Base-by-base conservation (phyloP, 1,140 invertebrate species). In the Drosophila saltans region DNA sequence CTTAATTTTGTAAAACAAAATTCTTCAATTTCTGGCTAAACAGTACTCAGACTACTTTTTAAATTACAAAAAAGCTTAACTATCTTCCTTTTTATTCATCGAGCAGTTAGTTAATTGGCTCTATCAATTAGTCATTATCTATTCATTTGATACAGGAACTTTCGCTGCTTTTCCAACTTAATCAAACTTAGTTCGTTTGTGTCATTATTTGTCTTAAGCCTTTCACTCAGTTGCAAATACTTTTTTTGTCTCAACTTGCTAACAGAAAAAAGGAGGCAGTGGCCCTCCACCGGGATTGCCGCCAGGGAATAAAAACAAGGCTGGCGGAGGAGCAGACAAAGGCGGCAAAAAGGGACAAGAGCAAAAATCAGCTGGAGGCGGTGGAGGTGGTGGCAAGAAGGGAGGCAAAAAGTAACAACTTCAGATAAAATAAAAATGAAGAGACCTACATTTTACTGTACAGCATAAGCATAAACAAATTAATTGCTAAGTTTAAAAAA, bases 331-430 rank as follows among this genome's bases (percentile, higher is more conserved):
- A 26, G 75, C 60, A 56, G 90, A 91, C 64, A 91, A 91, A 83
- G 77, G 71, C 63, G 83, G 80, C 36, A 91, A 91, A 73, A 91
- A 90, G 61, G 90, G 78, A 70, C 83, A 75, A 62, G 90, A 91
- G n/a, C 90, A 77, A 69, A 91, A 91, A 67, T 57, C 72, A 41
- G 69, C 70, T 57, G 74, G 58, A 21, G 80, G 75, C 57, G 81
- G 76, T 43, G 39, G 39, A 60, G 81, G 81, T 58, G 80, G 77
- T 60, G 80, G 80, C 36, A 89, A 89, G 40, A 88, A 91, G 59
- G 90, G 90, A 57, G 90, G 90, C 76, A 91, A 91, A 65, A 91
- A 91, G 61, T 91, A 91, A 69, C 66, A 59, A 59, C 56, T 33
- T 26, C 63, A 28, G 45, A 64, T 70, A 72, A 73, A 63, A 43